Evolutionary conservation across 2,797 vertebrate species (phyloP).

Genomic region (Emydoidea blandingii): DNA sequence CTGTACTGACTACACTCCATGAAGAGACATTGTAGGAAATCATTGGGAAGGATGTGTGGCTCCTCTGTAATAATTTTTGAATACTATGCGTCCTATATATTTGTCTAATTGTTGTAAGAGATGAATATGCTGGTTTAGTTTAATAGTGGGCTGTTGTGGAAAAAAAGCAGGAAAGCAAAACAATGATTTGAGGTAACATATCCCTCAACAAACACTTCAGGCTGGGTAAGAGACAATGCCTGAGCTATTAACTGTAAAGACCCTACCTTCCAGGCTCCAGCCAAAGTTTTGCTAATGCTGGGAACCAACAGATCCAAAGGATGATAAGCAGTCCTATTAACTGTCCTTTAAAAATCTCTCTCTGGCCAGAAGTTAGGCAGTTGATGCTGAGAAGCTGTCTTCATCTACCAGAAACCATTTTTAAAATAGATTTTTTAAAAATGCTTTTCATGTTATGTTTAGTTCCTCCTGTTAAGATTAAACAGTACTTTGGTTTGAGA

Average conservation of each 20-base stretch:
- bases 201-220: conserved; percentile 57
- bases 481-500: no score
- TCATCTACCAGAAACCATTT: not conserved
- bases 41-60: not conserved
- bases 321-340: conserved; percentile 42
- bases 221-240: conserved; percentile 64
- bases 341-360: conserved; percentile 9
- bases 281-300: conserved; percentile 64
- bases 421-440: no score
- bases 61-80: not conserved
- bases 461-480: no score
- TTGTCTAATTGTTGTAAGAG: conserved; percentile 14
- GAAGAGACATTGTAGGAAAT: not conserved
- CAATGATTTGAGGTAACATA: conserved; percentile 25
- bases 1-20: not conserved
- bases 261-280: conserved; percentile 42
- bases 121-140: conserved; percentile 35
- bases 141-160: conserved; percentile 29
- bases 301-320: conserved; percentile 42
- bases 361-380: not conserved
- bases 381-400: conserved; percentile 43
- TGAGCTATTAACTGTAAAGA: conserved; percentile 68
- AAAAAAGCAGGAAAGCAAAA: conserved; percentile 60
- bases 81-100: not conserved
- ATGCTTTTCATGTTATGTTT: no score